Conservation (phyloP, 2,113 vertebrate genomes). For the Gopherus evgoodei region DNA sequence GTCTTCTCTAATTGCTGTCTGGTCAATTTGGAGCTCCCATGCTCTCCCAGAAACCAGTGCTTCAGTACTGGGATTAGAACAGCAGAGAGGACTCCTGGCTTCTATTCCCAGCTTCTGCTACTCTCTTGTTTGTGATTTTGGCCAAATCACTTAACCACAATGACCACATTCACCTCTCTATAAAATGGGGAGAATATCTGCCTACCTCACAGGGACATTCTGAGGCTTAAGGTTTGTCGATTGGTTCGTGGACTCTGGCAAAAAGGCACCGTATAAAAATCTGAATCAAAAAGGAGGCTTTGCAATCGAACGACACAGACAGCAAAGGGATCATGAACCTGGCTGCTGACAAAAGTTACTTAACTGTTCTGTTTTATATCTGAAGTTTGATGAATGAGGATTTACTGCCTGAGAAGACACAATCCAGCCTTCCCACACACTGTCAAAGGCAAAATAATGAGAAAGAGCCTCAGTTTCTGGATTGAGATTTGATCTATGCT, state of each 20-base stretch:
- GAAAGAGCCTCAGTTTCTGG: slow-evolving; percentile 6
- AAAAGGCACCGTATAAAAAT: not conserved
- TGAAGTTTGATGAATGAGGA: slow-evolving; percentile 12
- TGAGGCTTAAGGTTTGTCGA: not conserved
- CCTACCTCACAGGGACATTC: not conserved
- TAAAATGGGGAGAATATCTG: not conserved
- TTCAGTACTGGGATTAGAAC: not conserved
- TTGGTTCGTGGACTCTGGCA: accelerated
- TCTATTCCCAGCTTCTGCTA: not conserved
- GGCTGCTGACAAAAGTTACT: not conserved
- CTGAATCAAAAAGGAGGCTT: not conserved
- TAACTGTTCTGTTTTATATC: not conserved
- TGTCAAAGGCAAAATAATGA: slow-evolving; percentile 15
- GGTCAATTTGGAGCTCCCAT: not conserved
- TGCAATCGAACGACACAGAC: slow-evolving; percentile 10
- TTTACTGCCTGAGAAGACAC: slow-evolving; percentile 31
- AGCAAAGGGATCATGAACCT: not conserved
- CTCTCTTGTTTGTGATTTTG: not conserved
- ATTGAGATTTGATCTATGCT: slow-evolving; percentile 28
- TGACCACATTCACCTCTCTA: not conserved
- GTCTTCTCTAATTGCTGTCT: not conserved
- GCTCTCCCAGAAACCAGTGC: not conserved
- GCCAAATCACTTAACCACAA: not conserved
- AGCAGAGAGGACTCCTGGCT: not conserved
- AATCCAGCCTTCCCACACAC: not conserved